These are phyloP conservation scores for Papilio dardanus DNA, from an alignment of 1,140 invertebrate genomes.

Conservation along the genomic window DNA sequence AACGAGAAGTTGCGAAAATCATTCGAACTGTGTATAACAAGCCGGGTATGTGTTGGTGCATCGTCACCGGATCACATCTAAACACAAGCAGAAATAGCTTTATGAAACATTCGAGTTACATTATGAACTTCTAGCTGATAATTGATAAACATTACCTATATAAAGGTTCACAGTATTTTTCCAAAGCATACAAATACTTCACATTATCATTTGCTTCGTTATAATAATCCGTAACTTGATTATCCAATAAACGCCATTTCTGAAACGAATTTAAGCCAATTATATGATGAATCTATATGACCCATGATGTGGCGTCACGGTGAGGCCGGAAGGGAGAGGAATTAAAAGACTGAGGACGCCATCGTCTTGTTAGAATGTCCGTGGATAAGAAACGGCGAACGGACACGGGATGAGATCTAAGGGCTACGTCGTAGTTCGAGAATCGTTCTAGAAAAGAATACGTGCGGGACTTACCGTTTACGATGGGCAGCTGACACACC, in stretches of 20 bases:
- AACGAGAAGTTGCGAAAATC: slow-evolving; percentile 93
- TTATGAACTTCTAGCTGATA: not conserved
- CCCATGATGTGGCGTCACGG: too few species aligned
- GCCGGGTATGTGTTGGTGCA: slow-evolving; percentile 87
- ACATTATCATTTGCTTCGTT: slow-evolving; percentile 95
- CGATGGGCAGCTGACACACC: too few species aligned
- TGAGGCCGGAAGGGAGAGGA: too few species aligned
- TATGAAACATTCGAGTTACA: not conserved
- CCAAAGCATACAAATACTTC: slow-evolving; percentile 93
- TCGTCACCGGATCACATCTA: slow-evolving; percentile 86
- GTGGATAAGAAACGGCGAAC: too few species aligned
- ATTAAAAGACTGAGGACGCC: too few species aligned
- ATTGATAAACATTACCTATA: slow-evolving; percentile 82
- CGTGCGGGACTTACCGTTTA: too few species aligned
- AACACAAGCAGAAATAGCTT: slow-evolving; percentile 14
- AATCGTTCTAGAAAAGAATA: too few species aligned
- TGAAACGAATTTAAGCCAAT: slow-evolving; percentile 58
- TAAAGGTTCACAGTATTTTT: slow-evolving; percentile 93
- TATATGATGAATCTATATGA: not conserved
- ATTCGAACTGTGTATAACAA: slow-evolving; percentile 90
- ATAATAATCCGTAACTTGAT: slow-evolving; percentile 87
- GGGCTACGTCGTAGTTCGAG: too few species aligned
- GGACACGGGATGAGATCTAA: too few species aligned
- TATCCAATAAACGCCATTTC: slow-evolving; percentile 91
- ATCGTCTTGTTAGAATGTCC: too few species aligned